phyloP scores from a whole-genome alignment of 2,113 vertebrate genomes.

The Lanius ludovicianus region DNA sequence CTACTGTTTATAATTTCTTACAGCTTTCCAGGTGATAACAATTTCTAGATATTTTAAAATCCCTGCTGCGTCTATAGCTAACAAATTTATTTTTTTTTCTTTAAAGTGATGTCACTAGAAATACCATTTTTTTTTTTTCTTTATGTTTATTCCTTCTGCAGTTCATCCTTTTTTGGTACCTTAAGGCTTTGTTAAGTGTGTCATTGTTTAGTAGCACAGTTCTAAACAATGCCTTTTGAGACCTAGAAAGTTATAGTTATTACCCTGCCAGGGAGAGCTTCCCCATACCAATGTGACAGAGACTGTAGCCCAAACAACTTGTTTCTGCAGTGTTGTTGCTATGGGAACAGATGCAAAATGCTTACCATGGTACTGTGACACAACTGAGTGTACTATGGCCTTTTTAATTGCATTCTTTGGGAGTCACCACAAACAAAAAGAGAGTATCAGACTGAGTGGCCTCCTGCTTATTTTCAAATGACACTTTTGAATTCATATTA shows the following conservation, averaged over 20 bases:
- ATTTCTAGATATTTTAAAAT: neutral
- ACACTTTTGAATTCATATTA: neutral
- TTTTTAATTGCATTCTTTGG: slow-evolving; percentile 25
- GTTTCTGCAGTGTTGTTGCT: slow-evolving; percentile 57
- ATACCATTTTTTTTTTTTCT: neutral
- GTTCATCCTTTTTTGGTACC: neutral
- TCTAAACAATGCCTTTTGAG: slow-evolving; percentile 46
- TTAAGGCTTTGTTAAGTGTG: neutral
- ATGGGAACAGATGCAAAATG: slow-evolving; percentile 48
- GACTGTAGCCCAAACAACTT: slow-evolving; percentile 22
- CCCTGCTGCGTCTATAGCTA: neutral
- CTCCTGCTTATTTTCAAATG: neutral
- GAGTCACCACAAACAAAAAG: neutral
- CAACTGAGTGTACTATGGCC: neutral
- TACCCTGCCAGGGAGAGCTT: slow-evolving; percentile 19
- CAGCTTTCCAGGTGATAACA: neutral
- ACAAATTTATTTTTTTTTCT: neutral
- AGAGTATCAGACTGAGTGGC: neutral
- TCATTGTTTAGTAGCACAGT: slow-evolving; percentile 12
- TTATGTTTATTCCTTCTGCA: neutral
- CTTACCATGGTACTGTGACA: slow-evolving; percentile 6
- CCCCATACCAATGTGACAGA: slow-evolving; percentile 4
- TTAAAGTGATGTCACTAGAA: neutral
- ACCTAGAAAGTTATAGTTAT: slow-evolving; percentile 13
- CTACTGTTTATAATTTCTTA: neutral